Percentiles rank a stretch among this genome's conserved stretches.
Conservation (phyloP, 2,113 vertebrate genomes). For the Colinus virginianus region DNA sequence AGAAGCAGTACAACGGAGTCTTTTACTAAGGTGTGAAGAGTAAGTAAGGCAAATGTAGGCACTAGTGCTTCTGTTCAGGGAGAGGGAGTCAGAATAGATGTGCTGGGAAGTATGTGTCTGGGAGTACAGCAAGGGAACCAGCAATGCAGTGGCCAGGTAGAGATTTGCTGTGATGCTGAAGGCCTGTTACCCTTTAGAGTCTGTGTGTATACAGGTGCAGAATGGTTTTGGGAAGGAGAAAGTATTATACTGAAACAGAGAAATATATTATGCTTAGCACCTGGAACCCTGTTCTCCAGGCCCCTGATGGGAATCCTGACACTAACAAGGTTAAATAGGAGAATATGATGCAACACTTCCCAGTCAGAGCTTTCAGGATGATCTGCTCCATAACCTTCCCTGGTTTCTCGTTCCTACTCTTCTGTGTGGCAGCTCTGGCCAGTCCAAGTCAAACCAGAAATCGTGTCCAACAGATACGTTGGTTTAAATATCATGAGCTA, state of each 20-base stretch:
- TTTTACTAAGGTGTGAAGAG: not conserved
- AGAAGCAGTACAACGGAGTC: not conserved
- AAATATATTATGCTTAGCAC: not conserved
- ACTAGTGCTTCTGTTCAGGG: not conserved
- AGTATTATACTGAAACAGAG: not conserved
- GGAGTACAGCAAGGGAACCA: not conserved
- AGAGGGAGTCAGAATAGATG: not conserved
- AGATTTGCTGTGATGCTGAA: not conserved
- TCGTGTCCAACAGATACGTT: not conserved
- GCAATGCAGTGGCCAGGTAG: not conserved
- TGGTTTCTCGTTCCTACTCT: not conserved
- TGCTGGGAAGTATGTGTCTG: accelerated
- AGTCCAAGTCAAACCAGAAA: not conserved
- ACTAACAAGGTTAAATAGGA: not conserved
- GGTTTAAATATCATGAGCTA: not conserved
- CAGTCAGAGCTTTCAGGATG: not conserved
- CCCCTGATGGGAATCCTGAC: not conserved
- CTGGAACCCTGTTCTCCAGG: not conserved
- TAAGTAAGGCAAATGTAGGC: not conserved
- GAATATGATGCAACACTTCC: not conserved
- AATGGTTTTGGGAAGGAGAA: not conserved
- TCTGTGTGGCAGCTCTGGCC: not conserved
- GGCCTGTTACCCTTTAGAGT: not conserved
- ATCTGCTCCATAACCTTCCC: not conserved
- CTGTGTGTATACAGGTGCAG: not conserved